These are phyloP conservation scores for Drosophila triauraria DNA, from an alignment of 1,140 invertebrate species.

Conservation along the genomic window DNA sequence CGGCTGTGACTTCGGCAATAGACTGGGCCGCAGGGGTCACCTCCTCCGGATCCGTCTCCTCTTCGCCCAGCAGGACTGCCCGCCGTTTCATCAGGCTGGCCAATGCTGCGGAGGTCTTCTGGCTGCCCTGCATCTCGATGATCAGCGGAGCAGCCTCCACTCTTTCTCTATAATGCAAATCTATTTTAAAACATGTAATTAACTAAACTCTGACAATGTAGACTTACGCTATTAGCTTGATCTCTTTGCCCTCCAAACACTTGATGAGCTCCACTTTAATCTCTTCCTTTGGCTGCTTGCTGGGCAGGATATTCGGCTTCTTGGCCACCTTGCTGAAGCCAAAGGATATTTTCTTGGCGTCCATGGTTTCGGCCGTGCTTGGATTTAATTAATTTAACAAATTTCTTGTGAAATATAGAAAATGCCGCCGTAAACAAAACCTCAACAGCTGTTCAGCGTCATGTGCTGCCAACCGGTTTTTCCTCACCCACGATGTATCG, in stretches of 20 bases:
- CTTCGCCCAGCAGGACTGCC: conserved; percentile 72
- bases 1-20: conserved; percentile 66
- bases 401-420: conserved; percentile 13
- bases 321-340: conserved; percentile 90
- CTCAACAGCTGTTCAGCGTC: conserved; percentile 60
- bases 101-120: conserved; percentile 86
- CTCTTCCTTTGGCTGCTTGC: conserved; percentile 83
- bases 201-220: background rate
- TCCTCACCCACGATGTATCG: background rate
- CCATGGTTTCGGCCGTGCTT: conserved; percentile 58
- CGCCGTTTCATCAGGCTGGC: conserved; percentile 80
- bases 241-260: conserved; percentile 90
- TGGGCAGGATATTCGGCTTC: conserved; percentile 86
- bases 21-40: conserved; percentile 38
- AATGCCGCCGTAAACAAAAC: conserved; percentile 66
- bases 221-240: conserved; percentile 89
- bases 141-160: conserved; percentile 86
- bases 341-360: conserved; percentile 91
- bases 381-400: background rate
- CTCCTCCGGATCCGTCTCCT: conserved; percentile 55
- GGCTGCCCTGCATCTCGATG: conserved; percentile 88
- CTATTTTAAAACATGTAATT: background rate
- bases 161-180: conserved; percentile 85
- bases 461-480: background rate
- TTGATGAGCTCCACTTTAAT: conserved; percentile 89